These are phyloP conservation scores for Empidonax traillii DNA, from an alignment of 2,113 vertebrate genomes.

Conservation along the genomic window DNA sequence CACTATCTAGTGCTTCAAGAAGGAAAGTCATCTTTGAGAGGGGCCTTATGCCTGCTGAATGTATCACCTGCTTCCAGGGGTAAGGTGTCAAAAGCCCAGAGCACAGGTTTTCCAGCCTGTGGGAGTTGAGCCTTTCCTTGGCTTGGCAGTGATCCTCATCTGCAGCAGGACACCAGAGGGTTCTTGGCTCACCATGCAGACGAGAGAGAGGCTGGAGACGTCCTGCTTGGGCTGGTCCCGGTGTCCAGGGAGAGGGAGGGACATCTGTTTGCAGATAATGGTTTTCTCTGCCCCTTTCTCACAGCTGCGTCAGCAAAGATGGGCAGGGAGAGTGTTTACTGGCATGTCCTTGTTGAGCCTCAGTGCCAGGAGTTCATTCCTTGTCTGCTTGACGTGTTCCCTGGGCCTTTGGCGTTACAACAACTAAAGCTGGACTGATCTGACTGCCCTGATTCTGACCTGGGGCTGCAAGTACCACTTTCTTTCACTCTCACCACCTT, in stretches of 20 bases:
- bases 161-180: neutral
- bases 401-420: neutral
- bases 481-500: neutral
- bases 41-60: neutral
- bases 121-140: neutral
- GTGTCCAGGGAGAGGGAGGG: conserved; percentile 44
- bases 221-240: neutral
- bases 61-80: neutral
- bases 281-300: neutral
- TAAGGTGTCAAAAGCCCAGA: neutral
- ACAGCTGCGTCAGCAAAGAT: neutral
- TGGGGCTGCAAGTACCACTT: neutral
- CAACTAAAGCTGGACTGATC: neutral
- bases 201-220: neutral
- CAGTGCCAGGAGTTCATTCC: neutral
- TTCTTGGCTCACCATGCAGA: neutral
- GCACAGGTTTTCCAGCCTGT: neutral
- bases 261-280: neutral
- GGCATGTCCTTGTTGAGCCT: neutral
- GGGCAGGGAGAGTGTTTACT: conserved; percentile 4
- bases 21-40: neutral
- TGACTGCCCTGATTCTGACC: neutral
- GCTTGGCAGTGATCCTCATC: neutral
- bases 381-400: neutral
- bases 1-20: neutral